Base-by-base conservation (phyloP, 2,113 vertebrate genomes). In the Miniopterus natalensis region DNA sequence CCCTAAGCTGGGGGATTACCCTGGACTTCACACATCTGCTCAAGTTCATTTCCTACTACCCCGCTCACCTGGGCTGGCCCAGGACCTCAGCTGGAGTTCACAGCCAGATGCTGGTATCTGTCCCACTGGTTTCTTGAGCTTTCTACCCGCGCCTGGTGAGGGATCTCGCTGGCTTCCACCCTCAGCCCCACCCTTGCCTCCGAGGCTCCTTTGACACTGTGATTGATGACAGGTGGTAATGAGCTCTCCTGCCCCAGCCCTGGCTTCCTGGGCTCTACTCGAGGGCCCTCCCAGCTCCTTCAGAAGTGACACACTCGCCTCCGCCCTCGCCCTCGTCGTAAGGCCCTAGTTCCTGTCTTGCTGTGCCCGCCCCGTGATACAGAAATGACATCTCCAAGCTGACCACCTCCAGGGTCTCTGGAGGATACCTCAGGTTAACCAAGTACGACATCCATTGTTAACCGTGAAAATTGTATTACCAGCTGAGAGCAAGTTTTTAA, bases 271-370 rank as follows among this genome's bases (percentile, higher is more conserved):
- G 31, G 14, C 51, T 90, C 77, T 23, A 42, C 13, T 7, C 36
- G 40, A 61, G 23, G 2, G 10, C 83, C 71, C 45, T 31, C 40
- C 31, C 27, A 14, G 40, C 65, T 75, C 23, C 80, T 86, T 57
- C 66, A 71, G 75, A 40, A 92, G 66, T 23, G 70, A 78, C 85
- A 93, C 27, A 4, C n/a, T 90, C 65, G 36, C 92, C 94, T 90
- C 87, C 71, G 42, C 78, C 94, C 86, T 63, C 29, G 61, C n/a
- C n/a, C 9, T 51, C 42, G 31, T 11, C 40, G 59, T 79, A 27
- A 92, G 49, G 57, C 42, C 29, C n/a, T 61, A 14, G 42, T 51
- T 93, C 80, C 93, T 51, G 4, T 45, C 73, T 57, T 61, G 84
- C 78, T 42, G 12, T 61, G 45, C 80, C 36, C 49, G 23, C 88